phyloP scores from a whole-genome alignment of 2,888 invertebrate genomes.

The Drosophila macrospina region DNA sequence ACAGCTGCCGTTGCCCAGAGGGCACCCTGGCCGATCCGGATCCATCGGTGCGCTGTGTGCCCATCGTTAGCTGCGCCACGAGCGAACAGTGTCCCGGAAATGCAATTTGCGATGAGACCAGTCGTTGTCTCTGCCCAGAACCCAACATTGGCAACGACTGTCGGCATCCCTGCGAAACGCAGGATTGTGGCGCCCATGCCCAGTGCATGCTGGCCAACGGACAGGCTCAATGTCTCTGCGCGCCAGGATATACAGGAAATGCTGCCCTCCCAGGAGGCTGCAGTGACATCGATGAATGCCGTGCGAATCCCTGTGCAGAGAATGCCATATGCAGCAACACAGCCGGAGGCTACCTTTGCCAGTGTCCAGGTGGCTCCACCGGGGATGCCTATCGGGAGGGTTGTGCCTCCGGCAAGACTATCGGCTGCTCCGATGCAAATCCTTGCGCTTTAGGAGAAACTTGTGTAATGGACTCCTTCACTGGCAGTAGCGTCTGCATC shows the following conservation, averaged over 20 bases:
- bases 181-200: constrained; percentile 94
- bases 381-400: constrained; percentile 93
- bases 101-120: constrained; percentile 92
- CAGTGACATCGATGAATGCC: constrained; percentile 95
- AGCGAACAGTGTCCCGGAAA: constrained; percentile 95
- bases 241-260: constrained; percentile 91
- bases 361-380: constrained; percentile 93
- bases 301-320: constrained; percentile 91
- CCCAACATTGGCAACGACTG: constrained; percentile 97
- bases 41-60: constrained; percentile 92
- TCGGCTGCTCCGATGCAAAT: constrained; percentile 90
- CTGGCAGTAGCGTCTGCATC: constrained; percentile 93
- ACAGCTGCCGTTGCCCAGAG: constrained; percentile 92
- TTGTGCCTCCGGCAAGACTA: constrained; percentile 88
- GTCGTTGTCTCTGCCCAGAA: constrained; percentile 94
- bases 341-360: constrained; percentile 93
- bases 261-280: constrained; percentile 89
- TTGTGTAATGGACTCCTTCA: constrained; percentile 91
- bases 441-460: constrained; percentile 95
- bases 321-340: constrained; percentile 96
- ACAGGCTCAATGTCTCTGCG: constrained; percentile 93
- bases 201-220: constrained; percentile 94
- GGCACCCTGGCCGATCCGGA: constrained; percentile 94
- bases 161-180: constrained; percentile 95
- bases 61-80: constrained; percentile 91